Percentiles rank a stretch among this genome's conserved stretches.
Evolutionary conservation across 2,113 vertebrate genomes (phyloP).

Genomic region (Aramus guarauna): DNA sequence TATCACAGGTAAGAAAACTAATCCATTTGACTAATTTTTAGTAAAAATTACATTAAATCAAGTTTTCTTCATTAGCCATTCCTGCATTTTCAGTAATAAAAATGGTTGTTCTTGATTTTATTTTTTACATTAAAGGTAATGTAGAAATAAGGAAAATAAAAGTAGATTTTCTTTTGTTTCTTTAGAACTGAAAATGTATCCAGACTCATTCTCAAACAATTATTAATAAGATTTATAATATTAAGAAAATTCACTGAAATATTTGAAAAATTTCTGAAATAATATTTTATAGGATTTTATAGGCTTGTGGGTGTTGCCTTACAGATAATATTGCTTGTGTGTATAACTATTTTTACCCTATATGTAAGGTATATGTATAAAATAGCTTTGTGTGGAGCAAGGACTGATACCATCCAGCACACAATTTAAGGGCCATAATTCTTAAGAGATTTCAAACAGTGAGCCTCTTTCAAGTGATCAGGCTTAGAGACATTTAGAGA

Average conservation of each 20-base stretch:
- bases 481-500: slow-evolving; percentile 68
- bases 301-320: slow-evolving; percentile 4
- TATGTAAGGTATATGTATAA: neutral
- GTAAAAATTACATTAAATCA: slow-evolving; percentile 24
- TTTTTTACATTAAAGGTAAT: neutral
- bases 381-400: slow-evolving; percentile 37
- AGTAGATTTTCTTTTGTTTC: neutral
- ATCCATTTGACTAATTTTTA: neutral
- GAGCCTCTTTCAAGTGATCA: slow-evolving; percentile 62
- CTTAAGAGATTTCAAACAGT: slow-evolving; percentile 57
- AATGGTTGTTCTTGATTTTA: neutral
- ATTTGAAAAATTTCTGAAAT: neutral
- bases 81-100: slow-evolving; percentile 31
- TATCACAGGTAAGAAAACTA: neutral
- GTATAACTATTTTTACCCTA: neutral
- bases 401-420: neutral
- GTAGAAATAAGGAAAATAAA: neutral
- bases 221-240: slow-evolving; percentile 3
- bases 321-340: slow-evolving; percentile 10
- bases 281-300: neutral
- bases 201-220: slow-evolving; percentile 29
- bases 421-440: slow-evolving; percentile 56
- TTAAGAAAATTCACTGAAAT: neutral
- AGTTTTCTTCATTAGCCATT: neutral
- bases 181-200: slow-evolving; percentile 1